A percentile compares a stretch with the other conserved stretches of the same genome.
Conservation (phyloP, 2,888 invertebrate species). For the Coleophora flavipennella region DNA sequence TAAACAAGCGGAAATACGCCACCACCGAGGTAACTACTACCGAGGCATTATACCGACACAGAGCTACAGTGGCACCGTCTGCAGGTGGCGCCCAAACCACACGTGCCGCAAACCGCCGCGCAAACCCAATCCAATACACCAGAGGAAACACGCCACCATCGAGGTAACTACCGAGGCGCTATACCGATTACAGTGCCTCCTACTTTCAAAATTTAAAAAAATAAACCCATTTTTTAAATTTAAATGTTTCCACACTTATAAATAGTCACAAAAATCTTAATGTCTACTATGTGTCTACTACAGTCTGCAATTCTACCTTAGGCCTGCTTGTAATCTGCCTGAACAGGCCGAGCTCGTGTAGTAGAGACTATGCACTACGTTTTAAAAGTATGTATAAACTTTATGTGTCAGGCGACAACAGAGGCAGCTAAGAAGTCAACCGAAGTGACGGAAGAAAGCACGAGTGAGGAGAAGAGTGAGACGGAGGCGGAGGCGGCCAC, state of each 20-base stretch:
- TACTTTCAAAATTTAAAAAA: too few relatives aligned
- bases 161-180: slow-evolving; percentile 40
- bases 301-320: too few relatives aligned
- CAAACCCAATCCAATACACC: slow-evolving; percentile 69
- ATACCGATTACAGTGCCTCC: too few relatives aligned
- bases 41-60: slow-evolving; percentile 52
- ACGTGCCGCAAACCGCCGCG: slow-evolving; percentile 60
- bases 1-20: too few relatives aligned
- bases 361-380: too few relatives aligned
- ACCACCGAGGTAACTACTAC: slow-evolving; percentile 60
- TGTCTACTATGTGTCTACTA: too few relatives aligned
- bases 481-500: slow-evolving; percentile 49
- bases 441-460: slow-evolving; percentile 54
- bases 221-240: too few relatives aligned
- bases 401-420: slow-evolving; percentile 40
- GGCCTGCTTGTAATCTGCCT: too few relatives aligned
- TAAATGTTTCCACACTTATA: too few relatives aligned
- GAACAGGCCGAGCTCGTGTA: too few relatives aligned
- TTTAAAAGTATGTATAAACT: too few relatives aligned
- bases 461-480: slow-evolving; percentile 51
- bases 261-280: too few relatives aligned
- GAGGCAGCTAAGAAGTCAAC: slow-evolving; percentile 53
- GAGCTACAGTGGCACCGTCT: slow-evolving; percentile 54
- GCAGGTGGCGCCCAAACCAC: slow-evolving; percentile 60
- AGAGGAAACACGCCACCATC: slow-evolving; percentile 60